Evolutionary conservation across 2,113 vertebrate species (phyloP).

Genomic region (Rissa tridactyla): DNA sequence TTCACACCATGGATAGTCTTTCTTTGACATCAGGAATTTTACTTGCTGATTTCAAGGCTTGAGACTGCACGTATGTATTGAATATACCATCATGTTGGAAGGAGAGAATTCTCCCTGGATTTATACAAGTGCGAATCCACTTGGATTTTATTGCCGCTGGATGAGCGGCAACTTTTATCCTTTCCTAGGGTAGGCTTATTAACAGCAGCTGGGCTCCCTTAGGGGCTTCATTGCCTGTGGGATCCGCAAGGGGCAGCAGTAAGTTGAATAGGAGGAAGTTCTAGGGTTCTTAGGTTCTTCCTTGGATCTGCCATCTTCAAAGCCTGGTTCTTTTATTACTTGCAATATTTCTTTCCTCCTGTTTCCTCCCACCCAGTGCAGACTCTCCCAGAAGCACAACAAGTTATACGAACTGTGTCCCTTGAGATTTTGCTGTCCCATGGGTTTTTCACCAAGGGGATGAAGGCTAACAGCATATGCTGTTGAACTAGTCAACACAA

Average conservation of each 20-base stretch:
- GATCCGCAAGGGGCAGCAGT: background rate
- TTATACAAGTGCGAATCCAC: conserved; percentile 20
- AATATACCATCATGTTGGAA: background rate
- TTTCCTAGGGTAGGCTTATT: background rate
- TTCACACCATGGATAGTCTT: conserved; percentile 55
- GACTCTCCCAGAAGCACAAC: background rate
- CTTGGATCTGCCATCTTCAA: background rate
- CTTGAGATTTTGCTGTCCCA: background rate
- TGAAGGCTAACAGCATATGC: background rate
- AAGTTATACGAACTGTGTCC: background rate
- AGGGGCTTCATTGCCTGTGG: background rate
- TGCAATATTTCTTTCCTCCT: background rate
- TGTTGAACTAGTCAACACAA: background rate
- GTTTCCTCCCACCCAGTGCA: background rate
- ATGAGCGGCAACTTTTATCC: conserved; percentile 11
- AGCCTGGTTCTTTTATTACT: background rate
- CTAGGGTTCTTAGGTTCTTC: background rate
- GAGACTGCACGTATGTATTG: background rate
- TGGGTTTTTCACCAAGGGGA: background rate
- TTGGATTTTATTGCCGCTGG: conserved; percentile 30
- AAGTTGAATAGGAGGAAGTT: background rate
- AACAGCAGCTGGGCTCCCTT: background rate
- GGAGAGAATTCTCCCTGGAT: conserved; percentile 30
- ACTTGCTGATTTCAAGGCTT: conserved; percentile 66
- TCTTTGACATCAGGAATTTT: conserved; percentile 68